phyloP scores from a whole-genome alignment of 2,888 invertebrate genomes.

The Epistrophe grossulariae region DNA sequence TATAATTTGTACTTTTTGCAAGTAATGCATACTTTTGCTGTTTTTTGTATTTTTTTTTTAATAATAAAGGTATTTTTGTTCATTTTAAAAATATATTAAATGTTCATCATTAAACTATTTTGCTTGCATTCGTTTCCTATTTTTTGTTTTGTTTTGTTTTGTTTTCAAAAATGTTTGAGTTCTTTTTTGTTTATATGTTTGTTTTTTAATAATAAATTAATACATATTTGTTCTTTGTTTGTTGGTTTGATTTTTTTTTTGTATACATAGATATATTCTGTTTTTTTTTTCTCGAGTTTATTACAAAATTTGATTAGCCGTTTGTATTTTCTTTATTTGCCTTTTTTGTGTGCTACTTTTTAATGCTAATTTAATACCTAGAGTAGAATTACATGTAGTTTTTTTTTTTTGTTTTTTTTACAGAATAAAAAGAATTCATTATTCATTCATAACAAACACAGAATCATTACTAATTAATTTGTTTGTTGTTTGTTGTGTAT shows the following conservation, averaged over 20 bases:
- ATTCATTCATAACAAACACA: slow-evolving; percentile 36
- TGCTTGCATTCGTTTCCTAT: slow-evolving; percentile 45
- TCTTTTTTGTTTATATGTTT: background rate
- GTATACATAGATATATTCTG: slow-evolving; percentile 60
- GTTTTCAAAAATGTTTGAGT: slow-evolving; percentile 15
- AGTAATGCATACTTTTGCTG: slow-evolving; percentile 67
- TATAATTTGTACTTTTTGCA: slow-evolving; percentile 76
- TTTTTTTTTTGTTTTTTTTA: slow-evolving; percentile 40
- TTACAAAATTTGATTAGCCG: slow-evolving; percentile 47
- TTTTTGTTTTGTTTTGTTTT: slow-evolving; percentile 23
- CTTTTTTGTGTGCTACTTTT: slow-evolving; percentile 30
- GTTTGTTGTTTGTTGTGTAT: slow-evolving; percentile 10
- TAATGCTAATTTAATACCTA: slow-evolving; percentile 52
- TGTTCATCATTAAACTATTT: slow-evolving; percentile 56
- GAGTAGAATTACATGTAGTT: slow-evolving; percentile 35
- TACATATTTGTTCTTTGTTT: slow-evolving; percentile 16
- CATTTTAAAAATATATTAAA: slow-evolving; percentile 65
- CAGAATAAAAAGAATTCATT: slow-evolving; percentile 39
- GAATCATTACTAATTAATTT: slow-evolving; percentile 45
- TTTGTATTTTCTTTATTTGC: slow-evolving; percentile 46
- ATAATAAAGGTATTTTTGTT: slow-evolving; percentile 61
- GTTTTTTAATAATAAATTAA: slow-evolving; percentile 25
- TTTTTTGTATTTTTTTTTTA: slow-evolving; percentile 42
- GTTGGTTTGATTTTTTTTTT: slow-evolving; percentile 34
- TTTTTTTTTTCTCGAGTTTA: slow-evolving; percentile 13